Evolutionary conservation across 1,140 invertebrate genomes (phyloP), one percentile per base, ranked within the genome.

Genomic region (Magallana ariakensis): DNA sequence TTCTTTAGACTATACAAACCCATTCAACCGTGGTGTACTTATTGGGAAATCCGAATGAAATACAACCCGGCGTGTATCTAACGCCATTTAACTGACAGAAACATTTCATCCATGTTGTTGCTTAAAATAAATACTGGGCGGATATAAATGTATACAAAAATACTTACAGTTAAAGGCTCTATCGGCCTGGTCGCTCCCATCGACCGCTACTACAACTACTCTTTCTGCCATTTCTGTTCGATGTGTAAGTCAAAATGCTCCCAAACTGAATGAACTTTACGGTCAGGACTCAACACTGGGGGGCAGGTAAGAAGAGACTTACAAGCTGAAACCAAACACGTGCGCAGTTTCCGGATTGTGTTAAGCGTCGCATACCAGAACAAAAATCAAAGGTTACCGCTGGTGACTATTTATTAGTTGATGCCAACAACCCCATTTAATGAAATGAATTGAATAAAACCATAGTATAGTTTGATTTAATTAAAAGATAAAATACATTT

Each of bases 141-240:
- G 33, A 46, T 46, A 46, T 75, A 11, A 26, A 33, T 26, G 22
- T 26, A 33, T 26, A 75, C 10, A 75, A 2, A 75, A 26, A 75
- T 1, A 75, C 66, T 75, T 75, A 75, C 66, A 75, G 9, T 22
- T 26, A 26, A 75, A 75, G 22, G 66, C 66, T 22, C 26, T 75
- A 26, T 75, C 66, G 22, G 66, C 66, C 66, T 75, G 66, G 6
- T 75, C 66, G 15, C 66, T 75, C 22, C 66, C 66, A 33, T 75
- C 66, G 5, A 75, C 66, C 2, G 66, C 66, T 11, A 75, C 66
- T 26, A 75, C 66, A 75, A 75, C 22, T 0, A 22, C 22, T 75
- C 66, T 13, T 11, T 75, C 66, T 75, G 66, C 66, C 66, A 75
- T 75, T 11, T 70, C 33, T 75, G 19, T 13, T 11, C 9, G 33